These are phyloP conservation scores for Patella caerulea DNA, from an alignment of 2,888 invertebrate species.

Conservation along the genomic window DNA sequence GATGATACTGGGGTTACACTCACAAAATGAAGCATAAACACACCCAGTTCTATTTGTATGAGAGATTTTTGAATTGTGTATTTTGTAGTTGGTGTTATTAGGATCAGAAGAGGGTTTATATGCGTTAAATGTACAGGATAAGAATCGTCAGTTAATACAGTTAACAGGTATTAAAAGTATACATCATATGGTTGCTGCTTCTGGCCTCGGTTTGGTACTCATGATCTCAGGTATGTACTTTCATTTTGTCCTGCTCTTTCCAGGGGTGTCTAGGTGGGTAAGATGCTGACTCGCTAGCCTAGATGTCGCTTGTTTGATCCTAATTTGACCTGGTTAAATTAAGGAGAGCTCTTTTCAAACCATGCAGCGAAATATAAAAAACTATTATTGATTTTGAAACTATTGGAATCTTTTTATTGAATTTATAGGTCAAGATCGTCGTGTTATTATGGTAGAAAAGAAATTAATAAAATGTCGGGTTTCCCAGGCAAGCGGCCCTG, in stretches of 20 bases:
- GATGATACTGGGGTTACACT: too few relatives aligned
- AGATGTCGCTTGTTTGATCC: too few relatives aligned
- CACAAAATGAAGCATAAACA: background rate
- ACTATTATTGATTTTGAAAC: background rate
- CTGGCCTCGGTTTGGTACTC: slow-evolving; percentile 76
- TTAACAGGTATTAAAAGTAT: slow-evolving; percentile 77
- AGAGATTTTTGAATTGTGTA: background rate
- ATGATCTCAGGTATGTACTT: slow-evolving; percentile 75
- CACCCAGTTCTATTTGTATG: background rate
- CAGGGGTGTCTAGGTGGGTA: too few relatives aligned
- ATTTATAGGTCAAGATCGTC: slow-evolving; percentile 56
- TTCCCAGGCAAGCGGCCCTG: slow-evolving; percentile 52
- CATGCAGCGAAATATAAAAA: background rate
- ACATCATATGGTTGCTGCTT: slow-evolving; percentile 77
- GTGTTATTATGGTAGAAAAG: slow-evolving; percentile 59
- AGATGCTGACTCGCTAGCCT: too few relatives aligned
- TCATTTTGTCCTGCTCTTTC: too few relatives aligned
- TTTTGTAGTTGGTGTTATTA: slow-evolving; percentile 73
- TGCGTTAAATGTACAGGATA: slow-evolving; percentile 70
- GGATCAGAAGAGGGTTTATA: slow-evolving; percentile 78
- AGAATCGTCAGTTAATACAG: slow-evolving; percentile 65
- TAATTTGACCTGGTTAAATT: background rate
- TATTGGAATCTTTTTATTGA: background rate
- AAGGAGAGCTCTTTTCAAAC: background rate
- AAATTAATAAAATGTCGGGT: slow-evolving; percentile 58